phyloP scores from a whole-genome alignment of 2,113 vertebrate genomes.

The Egretta garzetta region DNA sequence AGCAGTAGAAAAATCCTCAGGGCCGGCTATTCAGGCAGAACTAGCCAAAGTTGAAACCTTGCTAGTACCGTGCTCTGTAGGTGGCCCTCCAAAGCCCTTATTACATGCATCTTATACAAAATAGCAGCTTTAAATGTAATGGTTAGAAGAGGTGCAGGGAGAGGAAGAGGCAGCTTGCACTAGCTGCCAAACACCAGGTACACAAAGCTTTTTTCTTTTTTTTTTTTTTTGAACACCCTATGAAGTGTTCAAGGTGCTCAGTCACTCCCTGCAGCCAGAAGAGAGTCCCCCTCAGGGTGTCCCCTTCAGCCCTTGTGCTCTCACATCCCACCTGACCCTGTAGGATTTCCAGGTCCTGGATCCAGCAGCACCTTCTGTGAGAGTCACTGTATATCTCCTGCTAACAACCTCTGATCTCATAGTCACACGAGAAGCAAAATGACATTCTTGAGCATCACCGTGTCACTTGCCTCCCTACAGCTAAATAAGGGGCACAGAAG shows the following conservation, averaged over 20 bases:
- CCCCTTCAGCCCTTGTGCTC: background rate
- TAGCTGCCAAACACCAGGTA: background rate
- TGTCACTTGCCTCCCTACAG: background rate
- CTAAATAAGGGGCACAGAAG: constrained; percentile 9
- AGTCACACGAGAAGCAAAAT: constrained; percentile 56
- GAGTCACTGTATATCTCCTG: background rate
- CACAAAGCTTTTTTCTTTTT: background rate
- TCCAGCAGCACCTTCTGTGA: background rate
- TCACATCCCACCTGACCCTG: background rate
- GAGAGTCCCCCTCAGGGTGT: background rate
- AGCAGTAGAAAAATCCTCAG: background rate
- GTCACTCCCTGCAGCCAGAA: background rate
- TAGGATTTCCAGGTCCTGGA: background rate
- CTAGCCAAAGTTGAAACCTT: background rate
- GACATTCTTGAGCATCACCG: constrained; percentile 16
- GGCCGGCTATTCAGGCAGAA: background rate
- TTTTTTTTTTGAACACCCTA: too few relatives aligned
- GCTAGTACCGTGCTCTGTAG: background rate
- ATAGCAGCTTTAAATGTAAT: background rate
- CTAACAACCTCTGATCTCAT: constrained; percentile 37
- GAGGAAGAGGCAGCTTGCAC: background rate
- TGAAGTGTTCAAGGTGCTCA: background rate
- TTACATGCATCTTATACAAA: accelerated
- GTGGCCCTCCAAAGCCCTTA: background rate
- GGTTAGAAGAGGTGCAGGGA: background rate